Base-by-base conservation (phyloP, 2,797 vertebrate species). In the Strix occidentalis region DNA sequence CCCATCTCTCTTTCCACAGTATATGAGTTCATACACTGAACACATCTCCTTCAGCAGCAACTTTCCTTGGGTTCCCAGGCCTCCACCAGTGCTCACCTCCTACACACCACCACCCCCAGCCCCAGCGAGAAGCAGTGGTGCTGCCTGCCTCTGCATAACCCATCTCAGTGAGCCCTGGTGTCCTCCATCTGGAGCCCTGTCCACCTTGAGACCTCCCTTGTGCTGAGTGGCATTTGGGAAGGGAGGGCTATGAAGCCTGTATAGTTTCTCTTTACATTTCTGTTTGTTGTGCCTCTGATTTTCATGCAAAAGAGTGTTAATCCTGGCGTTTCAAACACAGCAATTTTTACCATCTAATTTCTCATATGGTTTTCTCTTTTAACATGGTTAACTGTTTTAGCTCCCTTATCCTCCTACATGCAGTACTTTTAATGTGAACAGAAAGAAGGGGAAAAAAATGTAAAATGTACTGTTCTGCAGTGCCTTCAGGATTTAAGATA, bases 81-180 rank as follows among this genome's bases (percentile, higher is more conserved):
- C 2, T 60, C 5, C 9, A 7, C 1, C 20, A 37, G 28, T 2
- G 5, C 2, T 17, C 17, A 76, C 3, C 7, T 72, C 29, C 33
- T 43, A 15, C 16, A 6, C 15, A 11, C 2, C 39, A 37, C 7
- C 25, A 28, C 6, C 12, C 4, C 15, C 66, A 60, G 13, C 3
- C 13, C 29, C 17, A 26, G 19, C 26, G 18, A 45, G 26, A 33
- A 31, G 6, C 21, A 72, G 1, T 0, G 2, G 7, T 10, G 19
- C 31, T 68, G 26, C 21, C 54, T 37, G 25, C 13, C 13, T 21
- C 69, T 45, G 19, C 25, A 48, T 6, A 35, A 63, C 6, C 6
- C 8, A 39, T 20, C 2, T 0, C 2, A 0, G 5, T 0, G 2
- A 0, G 5, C n/a, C 14, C 24, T 26, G 31, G 4, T 29, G 37